Evolutionary conservation across 2,888 invertebrate species (phyloP).

Genomic region (Synanthedon tipuliformis): DNA sequence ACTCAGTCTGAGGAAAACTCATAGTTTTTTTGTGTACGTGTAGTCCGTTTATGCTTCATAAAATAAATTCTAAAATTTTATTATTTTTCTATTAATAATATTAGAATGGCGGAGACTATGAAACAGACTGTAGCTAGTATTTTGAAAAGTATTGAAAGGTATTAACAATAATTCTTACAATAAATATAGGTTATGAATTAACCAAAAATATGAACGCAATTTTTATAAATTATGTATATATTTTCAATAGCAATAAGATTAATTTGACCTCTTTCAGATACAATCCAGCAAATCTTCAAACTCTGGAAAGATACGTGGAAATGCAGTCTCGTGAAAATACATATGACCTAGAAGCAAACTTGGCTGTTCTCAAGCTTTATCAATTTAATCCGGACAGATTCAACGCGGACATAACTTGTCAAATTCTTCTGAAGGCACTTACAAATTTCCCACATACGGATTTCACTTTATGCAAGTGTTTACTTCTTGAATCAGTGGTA

Average conservation of each 20-base stretch:
- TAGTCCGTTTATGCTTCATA: no score
- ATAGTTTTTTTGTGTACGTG: no score
- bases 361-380: conserved; percentile 95
- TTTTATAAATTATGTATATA: background rate
- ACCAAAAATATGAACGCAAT: background rate
- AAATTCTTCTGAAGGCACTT: conserved; percentile 93
- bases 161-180: conserved; percentile 4
- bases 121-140: conserved; percentile 86
- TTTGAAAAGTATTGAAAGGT: conserved; percentile 94
- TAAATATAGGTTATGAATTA: background rate
- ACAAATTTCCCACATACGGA: conserved; percentile 98
- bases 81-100: background rate
- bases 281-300: conserved; percentile 93
- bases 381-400: conserved; percentile 94
- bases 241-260: conserved; percentile 1
- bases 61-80: no score
- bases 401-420: conserved; percentile 85
- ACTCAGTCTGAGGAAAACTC: no score
- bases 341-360: conserved; percentile 96
- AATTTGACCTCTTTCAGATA: conserved; percentile 73
- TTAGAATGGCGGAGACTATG: conserved; percentile 83
- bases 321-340: conserved; percentile 93
- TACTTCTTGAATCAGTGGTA: conserved; percentile 80
- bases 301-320: conserved; percentile 92
- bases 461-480: conserved; percentile 97